phyloP scores from a whole-genome alignment of 2,113 vertebrate species.

The Mungos mungo region DNA sequence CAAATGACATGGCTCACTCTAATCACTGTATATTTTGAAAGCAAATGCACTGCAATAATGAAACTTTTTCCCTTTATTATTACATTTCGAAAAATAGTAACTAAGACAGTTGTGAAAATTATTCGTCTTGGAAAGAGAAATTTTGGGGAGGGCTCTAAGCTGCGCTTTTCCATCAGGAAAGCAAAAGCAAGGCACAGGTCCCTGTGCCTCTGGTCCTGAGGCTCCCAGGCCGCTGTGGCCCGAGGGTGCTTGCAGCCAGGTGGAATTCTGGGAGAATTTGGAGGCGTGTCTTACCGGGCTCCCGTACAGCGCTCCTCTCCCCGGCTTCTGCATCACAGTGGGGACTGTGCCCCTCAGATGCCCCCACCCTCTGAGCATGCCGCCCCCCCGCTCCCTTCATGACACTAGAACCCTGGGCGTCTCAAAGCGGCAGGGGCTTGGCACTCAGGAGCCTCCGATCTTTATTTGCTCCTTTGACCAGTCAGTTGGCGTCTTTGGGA shows the following conservation, averaged over 20 bases:
- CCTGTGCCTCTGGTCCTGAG: too few species aligned
- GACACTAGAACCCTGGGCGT: fast-evolving
- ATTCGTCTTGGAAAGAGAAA: neutral
- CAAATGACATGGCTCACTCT: conserved; percentile 47
- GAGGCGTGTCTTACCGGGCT: fast-evolving
- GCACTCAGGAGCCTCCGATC: too few species aligned
- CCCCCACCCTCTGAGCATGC: fast-evolving
- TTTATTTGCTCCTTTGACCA: neutral
- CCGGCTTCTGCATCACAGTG: too few species aligned
- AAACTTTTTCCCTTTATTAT: conserved; percentile 45
- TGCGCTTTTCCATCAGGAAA: neutral
- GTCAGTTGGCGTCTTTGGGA: neutral
- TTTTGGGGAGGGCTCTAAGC: neutral
- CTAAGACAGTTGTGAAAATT: conserved; percentile 49
- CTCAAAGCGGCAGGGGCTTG: neutral
- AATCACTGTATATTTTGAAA: conserved; percentile 72
- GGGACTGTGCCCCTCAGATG: neutral
- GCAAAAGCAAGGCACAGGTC: neutral
- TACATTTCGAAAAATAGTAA: conserved; percentile 45
- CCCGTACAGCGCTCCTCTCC: neutral
- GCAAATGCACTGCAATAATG: conserved; percentile 72
- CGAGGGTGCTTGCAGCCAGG: neutral
- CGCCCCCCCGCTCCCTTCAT: fast-evolving
- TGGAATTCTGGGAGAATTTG: too few species aligned
- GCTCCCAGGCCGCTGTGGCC: neutral